A percentile compares a stretch with the other conserved stretches of the same genome.
Conservation (phyloP, 2,113 vertebrate species). For the Halichoerus grypus region DNA sequence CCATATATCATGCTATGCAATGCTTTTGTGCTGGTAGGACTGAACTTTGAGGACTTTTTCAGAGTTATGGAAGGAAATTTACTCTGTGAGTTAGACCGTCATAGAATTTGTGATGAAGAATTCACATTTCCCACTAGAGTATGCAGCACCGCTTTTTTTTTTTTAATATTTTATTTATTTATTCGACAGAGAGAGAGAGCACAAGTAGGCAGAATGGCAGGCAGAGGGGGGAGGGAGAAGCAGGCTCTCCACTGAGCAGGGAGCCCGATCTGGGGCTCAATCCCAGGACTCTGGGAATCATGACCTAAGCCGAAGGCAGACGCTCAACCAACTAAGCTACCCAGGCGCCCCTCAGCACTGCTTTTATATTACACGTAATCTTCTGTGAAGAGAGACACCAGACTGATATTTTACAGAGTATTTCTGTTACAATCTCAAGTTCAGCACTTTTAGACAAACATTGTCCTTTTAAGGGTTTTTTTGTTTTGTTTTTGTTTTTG, state of each 20-base stretch:
- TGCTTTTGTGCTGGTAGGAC: not conserved
- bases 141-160: slow-evolving; percentile 73
- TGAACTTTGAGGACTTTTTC: not conserved
- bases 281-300: too few relatives aligned
- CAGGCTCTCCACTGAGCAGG: too few relatives aligned
- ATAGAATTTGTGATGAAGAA: not conserved
- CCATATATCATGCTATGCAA: not conserved
- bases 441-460: slow-evolving; percentile 84
- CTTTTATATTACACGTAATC: slow-evolving; percentile 68
- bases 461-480: slow-evolving; percentile 33
- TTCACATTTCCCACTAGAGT: slow-evolving; percentile 22
- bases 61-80: not conserved
- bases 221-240: too few relatives aligned
- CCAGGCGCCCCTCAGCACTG: not conserved
- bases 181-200: too few relatives aligned
- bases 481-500: not conserved
- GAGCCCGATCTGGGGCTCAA: too few relatives aligned
- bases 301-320: too few relatives aligned
- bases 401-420: slow-evolving; percentile 82
- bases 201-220: too few relatives aligned
- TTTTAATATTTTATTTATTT: too few relatives aligned
- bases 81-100: not conserved
- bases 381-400: slow-evolving; percentile 67
- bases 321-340: too few relatives aligned
- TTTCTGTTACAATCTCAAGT: slow-evolving; percentile 81